A percentile compares a stretch with the other conserved stretches of the same genome.
Evolutionary conservation across 2,797 vertebrate species (phyloP).

Genomic region (Gadopsis bispinosus): DNA sequence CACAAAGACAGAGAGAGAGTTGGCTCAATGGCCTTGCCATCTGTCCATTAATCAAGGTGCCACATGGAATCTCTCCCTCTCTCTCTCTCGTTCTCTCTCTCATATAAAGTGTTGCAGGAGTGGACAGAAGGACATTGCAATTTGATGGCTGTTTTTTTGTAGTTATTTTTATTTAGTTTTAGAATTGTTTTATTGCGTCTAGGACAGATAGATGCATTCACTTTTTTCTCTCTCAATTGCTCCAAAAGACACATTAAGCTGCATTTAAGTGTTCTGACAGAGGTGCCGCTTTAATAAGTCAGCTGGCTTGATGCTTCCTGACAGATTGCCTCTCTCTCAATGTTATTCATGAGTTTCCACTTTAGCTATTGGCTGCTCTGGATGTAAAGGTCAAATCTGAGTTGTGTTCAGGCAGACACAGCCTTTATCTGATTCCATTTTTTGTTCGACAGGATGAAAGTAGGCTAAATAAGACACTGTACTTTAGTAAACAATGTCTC

Average conservation of each 20-base stretch:
- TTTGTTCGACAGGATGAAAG: constrained; percentile 47
- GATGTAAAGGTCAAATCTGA: constrained; percentile 77
- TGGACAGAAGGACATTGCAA: constrained; percentile 59
- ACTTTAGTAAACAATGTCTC: constrained; percentile 12
- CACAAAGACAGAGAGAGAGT: constrained; percentile 50
- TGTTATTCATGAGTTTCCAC: constrained; percentile 70
- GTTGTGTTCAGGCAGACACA: constrained; percentile 40
- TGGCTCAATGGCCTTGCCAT: constrained; percentile 80
- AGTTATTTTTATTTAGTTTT: constrained; percentile 57
- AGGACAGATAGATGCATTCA: constrained; percentile 33
- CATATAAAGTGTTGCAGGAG: constrained; percentile 50
- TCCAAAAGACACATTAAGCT: constrained; percentile 59
- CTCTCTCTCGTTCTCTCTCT: constrained; percentile 35
- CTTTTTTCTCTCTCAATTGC: constrained; percentile 48
- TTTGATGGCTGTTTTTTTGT: constrained; percentile 62
- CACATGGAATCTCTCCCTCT: constrained; percentile 72
- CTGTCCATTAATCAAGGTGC: constrained; percentile 84
- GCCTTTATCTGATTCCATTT: constrained; percentile 40
- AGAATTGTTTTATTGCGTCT: constrained; percentile 50
- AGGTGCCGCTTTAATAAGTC: constrained; percentile 71
- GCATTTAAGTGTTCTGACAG: constrained; percentile 68
- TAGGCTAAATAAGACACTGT: constrained; percentile 35
- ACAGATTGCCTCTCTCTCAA: constrained; percentile 65
- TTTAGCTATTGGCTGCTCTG: constrained; percentile 66
- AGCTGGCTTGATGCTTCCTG: constrained; percentile 64